These are phyloP conservation scores for Mercenaria mercenaria DNA, from an alignment of 1,140 invertebrate species.

Conservation along the genomic window DNA sequence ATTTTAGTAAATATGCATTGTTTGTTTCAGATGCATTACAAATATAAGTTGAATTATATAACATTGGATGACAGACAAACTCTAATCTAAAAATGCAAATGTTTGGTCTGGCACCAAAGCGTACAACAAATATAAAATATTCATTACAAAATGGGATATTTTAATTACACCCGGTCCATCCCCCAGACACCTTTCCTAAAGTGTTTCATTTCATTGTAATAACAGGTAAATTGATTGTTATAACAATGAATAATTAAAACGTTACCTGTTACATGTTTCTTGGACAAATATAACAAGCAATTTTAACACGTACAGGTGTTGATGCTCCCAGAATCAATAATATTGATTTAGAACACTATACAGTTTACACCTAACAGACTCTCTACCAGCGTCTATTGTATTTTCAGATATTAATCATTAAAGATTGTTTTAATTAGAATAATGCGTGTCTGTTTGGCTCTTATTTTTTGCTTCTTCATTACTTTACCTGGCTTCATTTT, in stretches of 20 bases:
- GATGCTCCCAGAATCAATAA: background rate
- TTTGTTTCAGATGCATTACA: too few relatives aligned
- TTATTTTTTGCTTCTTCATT: background rate
- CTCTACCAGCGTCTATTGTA: background rate
- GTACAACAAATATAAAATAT: too few relatives aligned
- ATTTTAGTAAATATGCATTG: too few relatives aligned
- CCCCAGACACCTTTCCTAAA: too few relatives aligned
- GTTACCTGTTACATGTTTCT: background rate
- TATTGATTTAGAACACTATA: background rate
- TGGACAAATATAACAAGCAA: background rate
- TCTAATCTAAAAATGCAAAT: too few relatives aligned
- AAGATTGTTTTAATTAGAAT: background rate
- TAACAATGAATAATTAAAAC: conserved; percentile 10
- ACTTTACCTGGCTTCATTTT: too few relatives aligned
- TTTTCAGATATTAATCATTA: background rate
- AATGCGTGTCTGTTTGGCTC: background rate
- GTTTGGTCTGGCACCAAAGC: too few relatives aligned
- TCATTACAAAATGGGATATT: too few relatives aligned
- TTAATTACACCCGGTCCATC: too few relatives aligned
- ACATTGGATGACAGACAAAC: too few relatives aligned
- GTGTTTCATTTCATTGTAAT: too few relatives aligned
- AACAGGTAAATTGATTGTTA: background rate
- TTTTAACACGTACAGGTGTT: conserved; percentile 15
- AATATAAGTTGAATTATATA: too few relatives aligned
- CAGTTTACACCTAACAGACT: background rate